Evolutionary conservation across 2,888 invertebrate genomes (phyloP).

Genomic region (Plutella xylostella): DNA sequence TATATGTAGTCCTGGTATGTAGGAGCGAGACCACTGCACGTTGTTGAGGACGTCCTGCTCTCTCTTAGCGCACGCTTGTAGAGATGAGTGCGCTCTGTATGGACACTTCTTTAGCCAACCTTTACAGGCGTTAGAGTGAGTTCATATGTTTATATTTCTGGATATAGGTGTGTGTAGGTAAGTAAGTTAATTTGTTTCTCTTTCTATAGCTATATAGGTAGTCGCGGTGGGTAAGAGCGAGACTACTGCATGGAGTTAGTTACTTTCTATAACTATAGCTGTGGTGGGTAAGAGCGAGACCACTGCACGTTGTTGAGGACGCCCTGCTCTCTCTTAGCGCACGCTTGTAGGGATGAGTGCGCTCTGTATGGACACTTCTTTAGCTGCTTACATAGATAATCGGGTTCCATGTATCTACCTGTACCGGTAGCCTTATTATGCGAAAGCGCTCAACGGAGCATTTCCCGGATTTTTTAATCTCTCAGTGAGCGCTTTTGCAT

Average conservation of each 20-base stretch:
- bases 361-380: constrained; percentile 94
- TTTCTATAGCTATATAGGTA: too few species aligned
- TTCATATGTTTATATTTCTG: too few species aligned
- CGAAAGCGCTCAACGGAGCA: too few species aligned
- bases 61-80: constrained; percentile 91
- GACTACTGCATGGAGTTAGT: constrained; percentile 89
- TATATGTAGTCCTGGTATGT: background rate
- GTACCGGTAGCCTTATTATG: too few species aligned
- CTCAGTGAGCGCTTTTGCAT: too few species aligned
- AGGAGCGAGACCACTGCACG: constrained; percentile 81
- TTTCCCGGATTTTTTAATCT: too few species aligned
- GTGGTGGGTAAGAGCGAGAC: constrained; percentile 65
- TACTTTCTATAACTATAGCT: too few species aligned
- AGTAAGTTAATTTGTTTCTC: too few species aligned
- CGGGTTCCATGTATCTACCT: too few species aligned
- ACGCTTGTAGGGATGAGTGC: constrained; percentile 95
- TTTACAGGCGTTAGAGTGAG: constrained; percentile 1
- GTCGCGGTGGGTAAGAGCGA: constrained; percentile 39
- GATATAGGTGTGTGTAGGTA: background rate
- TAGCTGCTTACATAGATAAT: too few species aligned
- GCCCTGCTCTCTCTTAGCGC: constrained; percentile 90
- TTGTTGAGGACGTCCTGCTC: constrained; percentile 89
- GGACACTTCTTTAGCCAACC: constrained; percentile 76
- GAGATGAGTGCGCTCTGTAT: constrained; percentile 94
- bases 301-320: constrained; percentile 88